Evolutionary conservation across 2,797 vertebrate species (phyloP), one percentile per base, ranked within the genome.

Genomic region (Glyptemys insculpta): DNA sequence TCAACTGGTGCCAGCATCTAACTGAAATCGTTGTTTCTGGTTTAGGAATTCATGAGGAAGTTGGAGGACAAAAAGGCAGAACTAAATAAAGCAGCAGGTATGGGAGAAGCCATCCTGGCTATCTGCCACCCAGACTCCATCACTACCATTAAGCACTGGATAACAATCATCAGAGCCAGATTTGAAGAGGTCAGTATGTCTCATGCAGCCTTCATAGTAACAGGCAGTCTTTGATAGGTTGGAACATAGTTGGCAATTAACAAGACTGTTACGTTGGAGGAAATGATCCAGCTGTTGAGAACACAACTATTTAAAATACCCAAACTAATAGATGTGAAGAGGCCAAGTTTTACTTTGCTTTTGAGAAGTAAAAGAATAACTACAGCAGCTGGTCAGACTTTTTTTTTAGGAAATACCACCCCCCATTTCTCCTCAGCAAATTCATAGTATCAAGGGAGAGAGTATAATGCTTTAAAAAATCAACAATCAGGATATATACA

Each of bases 71-170:
- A 99, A 97, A 98, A 99, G 95, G 95, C 98, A 34, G 99, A 99
- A 90, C 97, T 99, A 86, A 99, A 98, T 98, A 99, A 99, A 98
- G 99, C 99, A 19, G 98, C 98, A 90, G 97, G 98, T 72, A 99
- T 99, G 99, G 99, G 99, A 53, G 99, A 99, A 86, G 98, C 99
- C 16, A 99, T 99, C 93, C 97, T 99, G 96, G 98, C 98, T 96
- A 99, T 99, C 98, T 99, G 99, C 98, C 99, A 99, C 97, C 99
- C 99, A 31, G 99, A 99, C 97, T 99, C 99, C 59, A 99, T 99
- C 98, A 99, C 99, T 94, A 99, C 99, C 97, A 99, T 99, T 97
- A 99, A 99, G 97, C 99, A 99, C 98, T 99, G 99, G 99, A 99
- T 99, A 97, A 99, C 99, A 81, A 99, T 99, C 97, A 99, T 99